phyloP scores from a whole-genome alignment of 2,888 invertebrate species.

The Dastarcus helophoroides region DNA sequence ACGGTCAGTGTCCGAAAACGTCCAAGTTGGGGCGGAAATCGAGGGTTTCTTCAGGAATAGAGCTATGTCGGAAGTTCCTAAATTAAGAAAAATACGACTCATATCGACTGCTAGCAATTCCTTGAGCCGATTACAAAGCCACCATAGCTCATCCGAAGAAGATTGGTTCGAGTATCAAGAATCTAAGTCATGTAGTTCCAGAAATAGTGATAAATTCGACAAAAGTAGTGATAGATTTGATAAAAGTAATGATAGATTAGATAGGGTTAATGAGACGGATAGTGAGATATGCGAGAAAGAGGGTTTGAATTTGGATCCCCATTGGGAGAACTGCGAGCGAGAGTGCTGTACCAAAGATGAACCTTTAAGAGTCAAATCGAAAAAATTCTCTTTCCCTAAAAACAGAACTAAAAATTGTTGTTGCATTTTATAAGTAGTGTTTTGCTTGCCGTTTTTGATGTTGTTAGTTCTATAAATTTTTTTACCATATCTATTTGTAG shows the following conservation, averaged over 20 bases:
- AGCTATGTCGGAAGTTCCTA: constrained; percentile 31
- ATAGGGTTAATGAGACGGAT: too few relatives aligned
- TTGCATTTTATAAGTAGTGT: constrained; percentile 9
- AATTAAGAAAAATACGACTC: constrained; percentile 15
- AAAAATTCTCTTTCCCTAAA: too few relatives aligned
- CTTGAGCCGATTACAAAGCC: constrained; percentile 32
- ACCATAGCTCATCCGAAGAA: constrained; percentile 39
- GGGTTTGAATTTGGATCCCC: too few relatives aligned
- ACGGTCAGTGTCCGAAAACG: constrained; percentile 22
- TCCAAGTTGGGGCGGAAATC: constrained; percentile 18
- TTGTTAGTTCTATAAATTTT: not conserved
- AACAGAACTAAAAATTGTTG: constrained; percentile 12
- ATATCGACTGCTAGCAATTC: constrained; percentile 23
- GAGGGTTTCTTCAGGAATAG: constrained; percentile 18
- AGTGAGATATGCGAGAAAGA: too few relatives aligned
- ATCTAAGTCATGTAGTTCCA: constrained; percentile 8
- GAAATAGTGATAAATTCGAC: not conserved
- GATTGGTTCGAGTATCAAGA: constrained; percentile 39
- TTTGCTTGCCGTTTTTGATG: constrained; percentile 2
- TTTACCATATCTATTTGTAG: too few relatives aligned
- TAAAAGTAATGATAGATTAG: too few relatives aligned
- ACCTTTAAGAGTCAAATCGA: too few relatives aligned
- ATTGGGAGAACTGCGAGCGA: too few relatives aligned
- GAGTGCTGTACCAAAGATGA: too few relatives aligned
- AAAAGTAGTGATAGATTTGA: too few relatives aligned